These are phyloP conservation scores for Asarcornis scutulata DNA, from an alignment of 2,113 vertebrate species.

Conservation along the genomic window DNA sequence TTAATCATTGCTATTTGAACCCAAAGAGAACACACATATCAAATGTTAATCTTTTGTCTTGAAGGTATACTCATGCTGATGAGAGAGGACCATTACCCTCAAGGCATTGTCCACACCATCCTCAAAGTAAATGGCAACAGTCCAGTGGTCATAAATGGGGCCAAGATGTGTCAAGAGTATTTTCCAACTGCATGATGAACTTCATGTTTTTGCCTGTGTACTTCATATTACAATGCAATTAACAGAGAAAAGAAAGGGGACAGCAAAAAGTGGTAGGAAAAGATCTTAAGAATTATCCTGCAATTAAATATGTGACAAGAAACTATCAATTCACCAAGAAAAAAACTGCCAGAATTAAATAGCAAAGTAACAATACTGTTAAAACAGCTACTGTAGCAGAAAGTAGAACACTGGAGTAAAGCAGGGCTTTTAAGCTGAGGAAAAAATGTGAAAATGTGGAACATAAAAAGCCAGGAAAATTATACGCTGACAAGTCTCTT, in stretches of 20 bases:
- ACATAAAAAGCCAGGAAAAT: neutral
- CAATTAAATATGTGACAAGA: neutral
- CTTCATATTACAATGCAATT: conserved; percentile 2
- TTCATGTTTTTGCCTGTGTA: neutral
- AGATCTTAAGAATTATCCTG: neutral
- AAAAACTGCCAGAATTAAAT: neutral
- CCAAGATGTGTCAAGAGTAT: neutral
- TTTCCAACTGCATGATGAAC: neutral
- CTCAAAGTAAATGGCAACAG: neutral
- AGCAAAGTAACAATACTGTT: neutral
- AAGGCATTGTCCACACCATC: neutral
- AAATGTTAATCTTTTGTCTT: neutral
- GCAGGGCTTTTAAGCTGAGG: neutral
- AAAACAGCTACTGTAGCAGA: neutral
- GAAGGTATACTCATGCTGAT: neutral
- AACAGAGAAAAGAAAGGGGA: neutral
- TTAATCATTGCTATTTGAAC: neutral
- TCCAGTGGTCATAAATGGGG: neutral
- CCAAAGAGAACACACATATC: neutral
- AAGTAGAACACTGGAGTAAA: neutral
- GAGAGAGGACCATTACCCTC: neutral
- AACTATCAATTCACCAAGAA: neutral
- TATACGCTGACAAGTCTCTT: neutral
- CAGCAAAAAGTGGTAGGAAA: neutral
- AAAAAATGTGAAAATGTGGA: neutral